Base-by-base conservation (phyloP, 2,888 invertebrate species). In the Pristionchus mayeri region DNA sequence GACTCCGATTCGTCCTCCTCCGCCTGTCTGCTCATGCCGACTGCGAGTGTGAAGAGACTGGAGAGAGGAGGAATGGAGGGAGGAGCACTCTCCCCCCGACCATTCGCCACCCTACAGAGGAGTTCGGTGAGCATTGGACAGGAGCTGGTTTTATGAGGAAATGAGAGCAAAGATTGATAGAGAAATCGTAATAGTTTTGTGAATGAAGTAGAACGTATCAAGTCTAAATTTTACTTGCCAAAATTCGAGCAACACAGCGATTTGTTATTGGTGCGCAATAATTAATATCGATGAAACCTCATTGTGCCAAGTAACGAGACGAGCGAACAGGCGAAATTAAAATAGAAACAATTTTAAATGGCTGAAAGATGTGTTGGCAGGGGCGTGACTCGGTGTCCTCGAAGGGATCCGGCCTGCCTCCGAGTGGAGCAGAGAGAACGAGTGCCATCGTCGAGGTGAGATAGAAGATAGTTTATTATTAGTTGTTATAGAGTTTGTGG, bases 81-180 rank as follows among this genome's bases (percentile, higher is more conserved):
- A 30, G 60, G 30, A 7, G 71, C n/a, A 24, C 18, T 63, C 21
- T 85, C 81, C 16, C 63, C 76, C 3, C 24, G 76, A 34, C 84
- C 84, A 34, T 84, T 84, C 34, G 84, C 84, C 21, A 84, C 84
- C 9, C 84, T 84, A 37, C 84, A 84, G 48, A 84, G 84, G 60
- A 76, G 21, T 27, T 76, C 48, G 34, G 84, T 84, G 24, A 71
- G 83, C 50, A 44, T 13, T 44, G 13, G 44, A 44, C 6, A 9
- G 44, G 44, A 44, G 6, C 44, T 13, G 4, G 57, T 13, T 6
- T 21, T 57, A 57, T 54, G n/a, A 54, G 11, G 13, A 6, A 24
- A 54, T 6, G n/a, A n/a, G 2, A 3, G 57, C 2, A 24, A 24
- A 24, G 24, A 24, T 57, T 60, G 60, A 60, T 60, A 13, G 60